Evolutionary conservation across 2,797 vertebrate genomes (phyloP).

Genomic region (Myotis myotis): DNA sequence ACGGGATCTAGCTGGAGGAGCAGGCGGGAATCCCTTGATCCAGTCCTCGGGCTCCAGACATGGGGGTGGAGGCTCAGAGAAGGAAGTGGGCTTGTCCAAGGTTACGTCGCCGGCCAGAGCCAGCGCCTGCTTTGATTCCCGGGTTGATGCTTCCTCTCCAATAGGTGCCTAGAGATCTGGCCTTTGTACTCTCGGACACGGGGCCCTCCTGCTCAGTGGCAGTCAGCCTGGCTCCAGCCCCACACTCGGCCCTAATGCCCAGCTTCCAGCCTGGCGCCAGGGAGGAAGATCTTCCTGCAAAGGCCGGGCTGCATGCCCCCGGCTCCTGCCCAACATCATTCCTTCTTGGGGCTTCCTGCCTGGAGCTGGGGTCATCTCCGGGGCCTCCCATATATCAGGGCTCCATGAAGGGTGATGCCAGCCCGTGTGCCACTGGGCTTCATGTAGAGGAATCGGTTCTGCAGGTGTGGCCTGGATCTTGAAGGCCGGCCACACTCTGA

Average conservation of each 20-base stretch:
- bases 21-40: neutral
- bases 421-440: neutral
- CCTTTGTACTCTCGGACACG: neutral
- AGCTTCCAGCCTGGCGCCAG: neutral
- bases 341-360: constrained; percentile 5
- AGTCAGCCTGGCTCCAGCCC: neutral
- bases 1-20: neutral
- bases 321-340: neutral
- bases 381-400: neutral
- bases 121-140: neutral
- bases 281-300: neutral
- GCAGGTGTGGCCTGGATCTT: neutral
- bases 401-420: neutral
- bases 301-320: neutral
- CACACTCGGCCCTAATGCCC: neutral
- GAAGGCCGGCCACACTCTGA: neutral
- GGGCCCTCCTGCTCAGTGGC: neutral
- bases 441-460: neutral
- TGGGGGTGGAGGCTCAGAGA: neutral
- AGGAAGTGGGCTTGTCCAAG: neutral
- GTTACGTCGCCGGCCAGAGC: neutral
- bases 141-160: neutral
- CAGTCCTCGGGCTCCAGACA: neutral
- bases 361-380: neutral
- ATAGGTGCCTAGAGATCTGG: neutral